Base-by-base conservation (phyloP, 2,888 invertebrate species). In the Drosophila macrothrix region DNA sequence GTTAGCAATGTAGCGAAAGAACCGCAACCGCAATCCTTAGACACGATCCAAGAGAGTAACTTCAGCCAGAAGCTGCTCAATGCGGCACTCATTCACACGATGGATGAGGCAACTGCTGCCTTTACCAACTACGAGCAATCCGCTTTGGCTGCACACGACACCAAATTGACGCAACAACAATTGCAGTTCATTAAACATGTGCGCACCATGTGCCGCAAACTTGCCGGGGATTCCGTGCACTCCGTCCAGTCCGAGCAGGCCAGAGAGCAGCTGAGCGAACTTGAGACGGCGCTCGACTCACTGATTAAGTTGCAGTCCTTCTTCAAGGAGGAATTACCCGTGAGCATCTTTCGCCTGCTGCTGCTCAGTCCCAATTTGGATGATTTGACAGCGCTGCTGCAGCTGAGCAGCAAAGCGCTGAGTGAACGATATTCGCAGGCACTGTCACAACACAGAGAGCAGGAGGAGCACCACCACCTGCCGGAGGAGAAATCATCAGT, bases 161-260 rank as follows among this genome's bases (percentile, higher is more conserved):
- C 66, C 0, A 73, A 73, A 7, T 29, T 91, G 54, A 55, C 82
- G 29, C 78, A 82, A 25, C 84, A 88, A 16, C 92, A 91, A 63
- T 37, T 90, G 41, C 81, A 84, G 54, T 89, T 84, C 61, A 61
- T 91, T 31, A 78, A 91, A 16, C 56, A 91, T 39, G 65, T 88
- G 22, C 76, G 74, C 6, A 60, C 74, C 35, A 82, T 91, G 83
- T 81, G 81, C 31, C 78, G 79, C 2, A 55, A 76, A 0, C 53
- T 81, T 0, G 25, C 80, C 2, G 59, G 39, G 16, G 52, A 43
- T n/a, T 52, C 67, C 4, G 14, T 56, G 35, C 33, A 12, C 12
- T 33, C 33, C 33, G 35, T 14, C 14, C 35, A 35, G 35, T 35
- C 35, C 19, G 67, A 75, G 28, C 74, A 58, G 49, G 33, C 66